A percentile compares a stretch with the other conserved stretches of the same genome.
phyloP scores from a whole-genome alignment of 2,888 invertebrate genomes.

The Tenthredo mesomela region DNA sequence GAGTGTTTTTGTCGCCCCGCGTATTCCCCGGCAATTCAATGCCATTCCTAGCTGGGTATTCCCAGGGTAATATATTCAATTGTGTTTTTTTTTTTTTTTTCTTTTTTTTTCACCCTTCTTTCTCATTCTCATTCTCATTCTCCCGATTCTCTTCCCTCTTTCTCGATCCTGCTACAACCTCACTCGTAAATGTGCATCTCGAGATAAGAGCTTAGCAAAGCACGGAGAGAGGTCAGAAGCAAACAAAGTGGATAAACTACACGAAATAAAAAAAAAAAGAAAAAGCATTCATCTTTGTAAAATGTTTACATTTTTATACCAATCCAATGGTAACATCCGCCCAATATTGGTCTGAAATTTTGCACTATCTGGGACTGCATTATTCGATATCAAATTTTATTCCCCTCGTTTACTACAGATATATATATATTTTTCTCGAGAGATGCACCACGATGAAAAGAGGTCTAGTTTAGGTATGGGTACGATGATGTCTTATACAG shows the following conservation, averaged over 20 bases:
- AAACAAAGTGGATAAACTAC: constrained; percentile 2
- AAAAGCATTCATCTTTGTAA: too few species aligned
- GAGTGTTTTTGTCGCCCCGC: constrained; percentile 40
- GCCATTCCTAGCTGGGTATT: constrained; percentile 24
- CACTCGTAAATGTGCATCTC: background rate
- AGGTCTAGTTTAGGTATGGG: background rate
- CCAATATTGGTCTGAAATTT: too few species aligned
- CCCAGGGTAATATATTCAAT: constrained; percentile 40
- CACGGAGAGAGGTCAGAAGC: background rate
- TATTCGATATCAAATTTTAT: background rate
- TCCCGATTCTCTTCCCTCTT: background rate
- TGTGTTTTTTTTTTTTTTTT: constrained; percentile 4
- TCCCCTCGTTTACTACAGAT: background rate
- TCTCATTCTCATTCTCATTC: background rate
- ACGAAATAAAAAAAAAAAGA: too few species aligned
- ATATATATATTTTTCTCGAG: background rate
- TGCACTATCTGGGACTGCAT: background rate
- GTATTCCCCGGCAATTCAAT: constrained; percentile 33
- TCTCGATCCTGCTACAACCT: background rate
- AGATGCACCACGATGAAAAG: background rate
- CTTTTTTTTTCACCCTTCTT: background rate
- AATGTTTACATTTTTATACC: too few species aligned
- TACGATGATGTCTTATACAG: background rate
- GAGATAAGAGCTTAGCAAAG: background rate
- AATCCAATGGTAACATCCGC: too few species aligned